These are phyloP conservation scores for Ochropacha duplaris DNA, from an alignment of 2,888 invertebrate species.

Conservation along the genomic window DNA sequence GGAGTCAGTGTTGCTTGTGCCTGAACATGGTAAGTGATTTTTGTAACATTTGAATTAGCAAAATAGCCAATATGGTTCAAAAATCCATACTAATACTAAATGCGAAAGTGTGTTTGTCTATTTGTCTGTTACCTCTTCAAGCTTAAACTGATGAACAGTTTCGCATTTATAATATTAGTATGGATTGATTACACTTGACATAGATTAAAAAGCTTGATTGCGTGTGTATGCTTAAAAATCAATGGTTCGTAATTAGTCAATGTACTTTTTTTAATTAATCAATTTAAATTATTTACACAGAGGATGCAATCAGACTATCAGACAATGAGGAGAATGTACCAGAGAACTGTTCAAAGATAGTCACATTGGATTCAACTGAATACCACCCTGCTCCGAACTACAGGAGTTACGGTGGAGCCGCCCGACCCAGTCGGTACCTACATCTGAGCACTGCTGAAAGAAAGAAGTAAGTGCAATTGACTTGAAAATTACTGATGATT, in stretches of 20 bases:
- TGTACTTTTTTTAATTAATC: background rate
- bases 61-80: background rate
- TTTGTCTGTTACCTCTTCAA: too few relatives aligned
- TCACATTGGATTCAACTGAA: constrained; percentile 86
- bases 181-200: too few relatives aligned
- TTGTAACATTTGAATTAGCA: too few relatives aligned
- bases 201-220: too few relatives aligned
- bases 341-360: constrained; percentile 84
- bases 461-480: constrained; percentile 69
- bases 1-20: constrained; percentile 90
- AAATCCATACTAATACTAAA: too few relatives aligned
- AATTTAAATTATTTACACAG: constrained; percentile 29
- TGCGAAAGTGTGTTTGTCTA: too few relatives aligned
- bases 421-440: constrained; percentile 80
- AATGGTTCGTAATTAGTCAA: too few relatives aligned
- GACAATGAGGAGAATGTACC: constrained; percentile 86
- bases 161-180: too few relatives aligned
- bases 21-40: constrained; percentile 78
- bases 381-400: constrained; percentile 91
- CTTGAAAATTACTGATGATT: background rate
- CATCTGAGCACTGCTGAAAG: constrained; percentile 86
- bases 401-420: constrained; percentile 86
- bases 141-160: too few relatives aligned
- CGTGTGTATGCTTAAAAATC: too few relatives aligned
- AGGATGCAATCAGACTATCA: constrained; percentile 88